Base-by-base conservation (phyloP, 1,140 invertebrate genomes). In the Helicoverpa armigera region DNA sequence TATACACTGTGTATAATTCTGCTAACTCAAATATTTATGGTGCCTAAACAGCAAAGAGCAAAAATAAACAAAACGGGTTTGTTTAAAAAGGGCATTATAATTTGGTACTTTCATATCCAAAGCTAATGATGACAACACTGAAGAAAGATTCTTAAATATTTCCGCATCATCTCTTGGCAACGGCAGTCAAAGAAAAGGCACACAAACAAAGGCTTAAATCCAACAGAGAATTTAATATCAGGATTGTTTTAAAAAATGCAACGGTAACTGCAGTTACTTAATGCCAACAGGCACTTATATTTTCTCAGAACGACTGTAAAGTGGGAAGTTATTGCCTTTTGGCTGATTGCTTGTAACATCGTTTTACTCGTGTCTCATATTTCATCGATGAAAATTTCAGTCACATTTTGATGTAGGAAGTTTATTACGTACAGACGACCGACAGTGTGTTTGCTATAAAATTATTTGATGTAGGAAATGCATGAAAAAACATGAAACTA, bases 221-320 rank as follows among this genome's bases (percentile, higher is more conserved):
- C 51, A 70, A 70, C 48, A 53, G 18, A 70, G 67, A 53, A 53
- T 70, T 53, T 72, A 53, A 72, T 54, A 53, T 53, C 23, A 0
- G 4, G 18, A 54, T 54, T 53, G 18, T 72, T 72, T 72, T 69
- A 69, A 72, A 72, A 72, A 72, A 72, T 72, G 50, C 53, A 72
- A 54, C 18, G 29, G 69, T 18, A 72, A 2, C 23, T 72, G 48
- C 69, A 54, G 35, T 69, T 69, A 69, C 16, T 67, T 43, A 67
- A 67, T 50, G 35, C 16, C 7, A 48, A 67, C 43, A 43, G 43
- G 43, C 23, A 61, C 58, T 61, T 61, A 61, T 61, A 69, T 69
- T 50, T 65, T 31, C n/a, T 69, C 65, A 50, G 43, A 50, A 12
- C 12, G 65, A 43, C 65, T 69, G 43, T 50, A 69, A 69, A 50